Evolutionary conservation across 1,140 invertebrate species (phyloP).

Genomic region (Drosophila equinoxialis): DNA sequence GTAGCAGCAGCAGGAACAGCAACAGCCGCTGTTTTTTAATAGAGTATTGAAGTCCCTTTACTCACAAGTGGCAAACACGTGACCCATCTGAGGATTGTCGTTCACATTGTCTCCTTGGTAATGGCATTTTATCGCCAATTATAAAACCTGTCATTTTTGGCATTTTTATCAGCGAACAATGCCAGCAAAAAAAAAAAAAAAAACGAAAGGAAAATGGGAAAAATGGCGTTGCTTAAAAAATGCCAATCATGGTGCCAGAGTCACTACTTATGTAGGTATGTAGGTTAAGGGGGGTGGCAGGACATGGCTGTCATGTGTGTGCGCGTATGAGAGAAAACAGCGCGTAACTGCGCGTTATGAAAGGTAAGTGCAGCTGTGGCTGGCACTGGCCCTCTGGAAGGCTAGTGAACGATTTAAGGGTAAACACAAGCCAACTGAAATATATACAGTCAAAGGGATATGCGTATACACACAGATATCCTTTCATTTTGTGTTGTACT

Average conservation of each 20-base stretch:
- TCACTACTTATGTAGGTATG: background rate
- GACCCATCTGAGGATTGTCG: slow-evolving; percentile 31
- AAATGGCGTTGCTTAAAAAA: slow-evolving; percentile 15
- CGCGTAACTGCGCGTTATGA: background rate
- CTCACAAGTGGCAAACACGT: slow-evolving; percentile 48
- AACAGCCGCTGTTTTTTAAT: slow-evolving; percentile 45
- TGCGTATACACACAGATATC: background rate
- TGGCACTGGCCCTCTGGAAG: no score
- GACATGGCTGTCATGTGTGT: background rate
- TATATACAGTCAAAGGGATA: background rate
- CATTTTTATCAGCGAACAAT: slow-evolving; percentile 58
- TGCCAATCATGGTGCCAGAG: background rate
- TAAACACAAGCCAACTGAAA: slow-evolving; percentile 2
- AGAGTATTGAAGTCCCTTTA: slow-evolving; percentile 22
- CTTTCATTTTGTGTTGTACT: slow-evolving; percentile 28
- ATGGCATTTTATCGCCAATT: slow-evolving; percentile 79
- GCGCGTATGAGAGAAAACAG: background rate
- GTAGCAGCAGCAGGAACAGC: slow-evolving; percentile 42
- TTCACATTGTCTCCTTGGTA: slow-evolving; percentile 57
- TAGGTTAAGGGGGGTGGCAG: background rate
- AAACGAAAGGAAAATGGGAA: background rate
- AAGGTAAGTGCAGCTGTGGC: background rate
- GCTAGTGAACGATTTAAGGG: slow-evolving; percentile 1
- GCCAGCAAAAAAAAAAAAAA: background rate
- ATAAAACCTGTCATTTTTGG: slow-evolving; percentile 72